Evolutionary conservation across 2,888 invertebrate species (phyloP).

Genomic region (Campaea margaritaria): DNA sequence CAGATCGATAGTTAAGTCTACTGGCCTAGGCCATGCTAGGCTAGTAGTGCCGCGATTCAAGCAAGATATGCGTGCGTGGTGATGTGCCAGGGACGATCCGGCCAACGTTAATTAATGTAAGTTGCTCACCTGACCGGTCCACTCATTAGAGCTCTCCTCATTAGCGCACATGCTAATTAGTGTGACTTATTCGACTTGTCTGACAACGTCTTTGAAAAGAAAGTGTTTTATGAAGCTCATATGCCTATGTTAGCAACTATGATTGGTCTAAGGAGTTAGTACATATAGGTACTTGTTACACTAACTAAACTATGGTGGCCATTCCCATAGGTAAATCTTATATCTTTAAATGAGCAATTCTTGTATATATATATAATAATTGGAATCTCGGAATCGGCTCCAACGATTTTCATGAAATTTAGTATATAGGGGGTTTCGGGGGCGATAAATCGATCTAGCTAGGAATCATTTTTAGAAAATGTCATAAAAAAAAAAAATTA

Average conservation of each 20-base stretch:
- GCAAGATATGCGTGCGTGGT: constrained; percentile 7
- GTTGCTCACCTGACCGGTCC: constrained; percentile 19
- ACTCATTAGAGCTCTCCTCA: constrained; percentile 21
- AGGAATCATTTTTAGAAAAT: no score
- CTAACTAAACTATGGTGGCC: no score
- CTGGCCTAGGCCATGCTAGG: not conserved
- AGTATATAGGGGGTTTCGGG: no score
- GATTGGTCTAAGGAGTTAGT: no score
- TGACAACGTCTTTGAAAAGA: not conserved
- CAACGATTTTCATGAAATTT: no score
- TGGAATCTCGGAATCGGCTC: no score
- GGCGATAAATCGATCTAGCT: no score
- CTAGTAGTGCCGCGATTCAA: not conserved
- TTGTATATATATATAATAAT: no score
- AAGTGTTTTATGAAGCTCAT: not conserved
- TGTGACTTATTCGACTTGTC: constrained; percentile 4
- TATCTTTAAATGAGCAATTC: no score
- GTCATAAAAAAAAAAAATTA: no score
- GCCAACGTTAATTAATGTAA: constrained; percentile 13
- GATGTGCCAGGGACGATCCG: constrained; percentile 3
- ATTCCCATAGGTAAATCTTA: no score
- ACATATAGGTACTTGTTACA: no score
- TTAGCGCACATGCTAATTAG: constrained; percentile 18
- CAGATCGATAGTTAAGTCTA: constrained; percentile 4
- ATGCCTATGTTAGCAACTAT: not conserved